Conservation (phyloP, 2,888 invertebrate species). For the Pterobdella sp. region DNA sequence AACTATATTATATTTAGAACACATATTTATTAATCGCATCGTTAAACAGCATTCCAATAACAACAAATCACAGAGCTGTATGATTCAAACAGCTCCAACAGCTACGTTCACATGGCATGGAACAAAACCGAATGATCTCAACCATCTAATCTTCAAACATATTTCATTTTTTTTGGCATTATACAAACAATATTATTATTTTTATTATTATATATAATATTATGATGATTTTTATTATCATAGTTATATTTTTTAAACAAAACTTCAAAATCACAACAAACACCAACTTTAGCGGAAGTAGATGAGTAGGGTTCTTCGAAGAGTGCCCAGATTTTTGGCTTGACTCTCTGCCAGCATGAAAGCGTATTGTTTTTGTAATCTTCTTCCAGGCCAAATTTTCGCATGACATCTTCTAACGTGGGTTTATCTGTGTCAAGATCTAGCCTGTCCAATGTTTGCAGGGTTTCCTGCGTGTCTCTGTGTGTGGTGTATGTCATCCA, state of each 20-base stretch:
- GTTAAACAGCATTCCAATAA: too few species aligned
- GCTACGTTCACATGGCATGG: too few species aligned
- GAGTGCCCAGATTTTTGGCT: slow-evolving; percentile 30
- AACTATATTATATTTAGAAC: too few species aligned
- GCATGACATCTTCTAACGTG: slow-evolving; percentile 27
- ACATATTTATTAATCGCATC: too few species aligned
- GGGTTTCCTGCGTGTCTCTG: slow-evolving; percentile 31
- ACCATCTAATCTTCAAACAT: too few species aligned
- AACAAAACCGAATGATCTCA: too few species aligned
- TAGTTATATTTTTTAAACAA: background rate
- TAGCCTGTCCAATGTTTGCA: slow-evolving; percentile 25
- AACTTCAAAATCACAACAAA: background rate
- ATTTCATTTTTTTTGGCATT: too few species aligned
- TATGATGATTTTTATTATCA: too few species aligned
- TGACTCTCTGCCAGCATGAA: slow-evolving; percentile 26
- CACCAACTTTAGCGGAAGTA: slow-evolving; percentile 24
- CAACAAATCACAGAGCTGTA: too few species aligned
- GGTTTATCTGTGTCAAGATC: slow-evolving; percentile 31
- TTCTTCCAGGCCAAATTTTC: slow-evolving; percentile 30
- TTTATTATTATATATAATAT: too few species aligned
- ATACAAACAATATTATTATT: too few species aligned
- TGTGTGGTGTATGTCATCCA: slow-evolving; percentile 32
- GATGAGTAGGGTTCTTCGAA: slow-evolving; percentile 31
- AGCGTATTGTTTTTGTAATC: slow-evolving; percentile 15
- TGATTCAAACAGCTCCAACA: too few species aligned